Evolutionary conservation across 92 coral and sea anemone genomes (phyloP).

Genomic region (Palythoa caribaeorum): DNA sequence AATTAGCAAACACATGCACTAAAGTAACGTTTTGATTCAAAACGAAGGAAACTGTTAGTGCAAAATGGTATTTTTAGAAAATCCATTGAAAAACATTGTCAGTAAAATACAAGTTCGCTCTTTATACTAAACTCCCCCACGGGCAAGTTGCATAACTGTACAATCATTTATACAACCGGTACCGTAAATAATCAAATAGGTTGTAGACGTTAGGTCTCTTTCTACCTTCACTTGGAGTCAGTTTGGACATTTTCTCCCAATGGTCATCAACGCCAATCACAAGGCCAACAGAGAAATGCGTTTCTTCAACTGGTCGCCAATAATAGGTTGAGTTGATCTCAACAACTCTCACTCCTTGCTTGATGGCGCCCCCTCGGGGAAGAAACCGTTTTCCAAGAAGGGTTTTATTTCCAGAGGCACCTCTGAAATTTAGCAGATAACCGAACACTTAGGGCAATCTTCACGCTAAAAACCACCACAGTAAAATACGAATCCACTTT

Average conservation of each 20-base stretch:
- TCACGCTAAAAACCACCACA: background rate
- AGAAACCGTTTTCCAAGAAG: conserved; percentile 70
- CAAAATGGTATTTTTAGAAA: too few relatives aligned
- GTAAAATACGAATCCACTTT: background rate
- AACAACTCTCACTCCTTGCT: conserved; percentile 53
- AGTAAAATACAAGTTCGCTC: too few relatives aligned
- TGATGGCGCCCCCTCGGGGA: conserved; percentile 54
- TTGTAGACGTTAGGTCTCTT: background rate
- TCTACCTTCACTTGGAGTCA: background rate
- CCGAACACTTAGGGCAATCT: background rate
- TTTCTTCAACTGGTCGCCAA: conserved; percentile 59
- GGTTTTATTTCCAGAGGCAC: conserved; percentile 42
- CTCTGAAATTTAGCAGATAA: conserved; percentile 29
- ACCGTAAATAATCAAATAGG: too few relatives aligned
- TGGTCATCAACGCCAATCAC: conserved; percentile 57
- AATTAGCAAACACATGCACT: too few relatives aligned
- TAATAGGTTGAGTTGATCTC: conserved; percentile 52
- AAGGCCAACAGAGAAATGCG: conserved; percentile 57
- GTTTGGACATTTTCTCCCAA: conserved; percentile 17
- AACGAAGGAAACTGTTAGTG: too few relatives aligned
- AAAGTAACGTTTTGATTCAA: too few relatives aligned
- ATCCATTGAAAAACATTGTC: too few relatives aligned
- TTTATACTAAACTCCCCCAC: too few relatives aligned
- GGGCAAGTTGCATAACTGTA: too few relatives aligned
- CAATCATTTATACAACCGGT: too few relatives aligned